phyloP scores from a whole-genome alignment of 2,888 invertebrate species.

The Matsumyia berberina region DNA sequence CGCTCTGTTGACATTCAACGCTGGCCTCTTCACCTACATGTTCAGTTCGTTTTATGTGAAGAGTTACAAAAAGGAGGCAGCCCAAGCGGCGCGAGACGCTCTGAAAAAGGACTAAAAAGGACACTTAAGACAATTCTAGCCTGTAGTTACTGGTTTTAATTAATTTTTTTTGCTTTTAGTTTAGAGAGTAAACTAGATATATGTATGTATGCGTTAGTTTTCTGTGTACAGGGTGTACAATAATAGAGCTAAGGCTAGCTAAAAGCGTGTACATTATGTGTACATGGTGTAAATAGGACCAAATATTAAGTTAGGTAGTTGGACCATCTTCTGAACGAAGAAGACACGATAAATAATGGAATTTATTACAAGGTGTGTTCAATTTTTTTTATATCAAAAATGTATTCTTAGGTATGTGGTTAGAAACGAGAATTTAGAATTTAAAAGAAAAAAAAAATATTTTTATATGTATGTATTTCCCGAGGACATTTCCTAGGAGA shows the following conservation, averaged over 20 bases:
- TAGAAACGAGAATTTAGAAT: conserved; percentile 23
- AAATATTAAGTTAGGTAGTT: conserved; percentile 74
- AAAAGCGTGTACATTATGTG: conserved; percentile 56
- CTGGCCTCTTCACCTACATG: conserved; percentile 90
- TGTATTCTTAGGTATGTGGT: neutral
- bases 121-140: neutral
- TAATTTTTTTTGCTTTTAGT: conserved; percentile 3
- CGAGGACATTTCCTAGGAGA: neutral
- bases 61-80: conserved; percentile 86
- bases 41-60: conserved; percentile 91
- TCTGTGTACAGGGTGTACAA: conserved; percentile 31
- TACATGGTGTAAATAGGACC: conserved; percentile 74
- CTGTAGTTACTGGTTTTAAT: conserved; percentile 20
- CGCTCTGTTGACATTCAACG: conserved; percentile 88
- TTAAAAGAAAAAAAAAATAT: too few species aligned
- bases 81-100: conserved; percentile 77
- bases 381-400: conserved; percentile 3
- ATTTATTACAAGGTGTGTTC: conserved; percentile 37
- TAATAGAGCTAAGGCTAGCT: conserved; percentile 57
- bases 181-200: conserved; percentile 10
- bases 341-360: conserved; percentile 11
- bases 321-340: conserved; percentile 17
- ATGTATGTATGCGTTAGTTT: neutral
- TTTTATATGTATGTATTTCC: too few species aligned
- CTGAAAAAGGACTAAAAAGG: conserved; percentile 79